Evolutionary conservation across 2,113 vertebrate genomes (phyloP).

Genomic region (Phoxinus phoxinus): DNA sequence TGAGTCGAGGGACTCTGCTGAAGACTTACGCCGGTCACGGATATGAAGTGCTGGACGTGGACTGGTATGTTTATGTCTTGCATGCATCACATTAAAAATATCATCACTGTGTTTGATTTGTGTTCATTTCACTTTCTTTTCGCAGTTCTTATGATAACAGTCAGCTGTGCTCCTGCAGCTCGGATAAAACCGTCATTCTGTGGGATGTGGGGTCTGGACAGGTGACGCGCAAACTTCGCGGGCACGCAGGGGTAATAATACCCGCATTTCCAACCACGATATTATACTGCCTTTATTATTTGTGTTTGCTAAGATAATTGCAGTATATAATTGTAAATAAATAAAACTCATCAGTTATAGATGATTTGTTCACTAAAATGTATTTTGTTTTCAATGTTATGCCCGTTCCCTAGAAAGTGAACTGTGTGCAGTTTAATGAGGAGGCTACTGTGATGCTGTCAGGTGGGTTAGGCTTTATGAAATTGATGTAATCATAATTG

Average conservation of each 20-base stretch:
- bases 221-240: constrained; percentile 88
- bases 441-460: constrained; percentile 90
- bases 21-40: constrained; percentile 93
- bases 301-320: neutral
- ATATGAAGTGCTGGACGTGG: constrained; percentile 91
- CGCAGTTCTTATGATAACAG: constrained; percentile 91
- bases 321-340: neutral
- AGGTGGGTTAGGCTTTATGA: constrained; percentile 73
- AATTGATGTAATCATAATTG: neutral
- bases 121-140: neutral
- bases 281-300: neutral
- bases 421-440: constrained; percentile 92
- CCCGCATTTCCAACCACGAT: constrained; percentile 29
- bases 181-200: constrained; percentile 88
- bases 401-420: constrained; percentile 80
- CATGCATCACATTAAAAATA: neutral
- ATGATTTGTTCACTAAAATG: neutral
- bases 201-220: constrained; percentile 92
- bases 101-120: neutral
- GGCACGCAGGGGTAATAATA: constrained; percentile 90
- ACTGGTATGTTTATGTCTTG: constrained; percentile 74
- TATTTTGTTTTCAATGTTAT: neutral
- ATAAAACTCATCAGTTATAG: neutral
- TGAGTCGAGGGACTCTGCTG: constrained; percentile 80
- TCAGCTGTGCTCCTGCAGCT: constrained; percentile 87